Conservation (phyloP, 1,140 invertebrate species). For the Ridgeia piscesae region DNA sequence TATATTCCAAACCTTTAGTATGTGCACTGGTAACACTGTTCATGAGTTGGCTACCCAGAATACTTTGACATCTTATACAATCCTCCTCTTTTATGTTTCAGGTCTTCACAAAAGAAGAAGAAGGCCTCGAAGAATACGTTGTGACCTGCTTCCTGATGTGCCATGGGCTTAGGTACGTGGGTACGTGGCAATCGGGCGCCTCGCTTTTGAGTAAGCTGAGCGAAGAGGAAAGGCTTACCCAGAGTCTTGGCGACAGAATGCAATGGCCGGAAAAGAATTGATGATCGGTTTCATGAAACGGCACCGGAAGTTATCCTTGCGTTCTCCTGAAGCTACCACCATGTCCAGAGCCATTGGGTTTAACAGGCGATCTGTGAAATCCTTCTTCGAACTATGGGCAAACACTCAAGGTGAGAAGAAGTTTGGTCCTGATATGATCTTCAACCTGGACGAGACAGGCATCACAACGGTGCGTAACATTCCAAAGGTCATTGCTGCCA, state of each 20-base stretch:
- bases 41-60: no score
- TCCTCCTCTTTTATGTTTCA: no score
- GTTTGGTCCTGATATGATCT: constrained; percentile 12
- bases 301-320: background rate
- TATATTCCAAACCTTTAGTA: no score
- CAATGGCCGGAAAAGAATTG: constrained; percentile 20
- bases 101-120: no score
- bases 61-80: no score
- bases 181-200: no score
- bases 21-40: background rate
- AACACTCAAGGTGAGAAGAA: background rate
- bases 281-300: background rate
- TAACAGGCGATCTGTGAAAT: background rate
- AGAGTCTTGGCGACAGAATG: no score
- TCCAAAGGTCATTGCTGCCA: constrained; percentile 51
- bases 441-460: constrained; percentile 38
- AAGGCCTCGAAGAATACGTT: no score
- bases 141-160: no score
- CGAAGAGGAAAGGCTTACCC: no score
- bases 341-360: background rate
- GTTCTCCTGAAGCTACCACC: constrained; percentile 16
- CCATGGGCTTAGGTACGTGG: no score
- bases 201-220: no score
- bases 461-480: constrained; percentile 56
- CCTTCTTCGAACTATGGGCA: constrained; percentile 3